These are phyloP conservation scores for Euwallacea fornicatus DNA, from an alignment of 1,140 invertebrate genomes.

Conservation along the genomic window DNA sequence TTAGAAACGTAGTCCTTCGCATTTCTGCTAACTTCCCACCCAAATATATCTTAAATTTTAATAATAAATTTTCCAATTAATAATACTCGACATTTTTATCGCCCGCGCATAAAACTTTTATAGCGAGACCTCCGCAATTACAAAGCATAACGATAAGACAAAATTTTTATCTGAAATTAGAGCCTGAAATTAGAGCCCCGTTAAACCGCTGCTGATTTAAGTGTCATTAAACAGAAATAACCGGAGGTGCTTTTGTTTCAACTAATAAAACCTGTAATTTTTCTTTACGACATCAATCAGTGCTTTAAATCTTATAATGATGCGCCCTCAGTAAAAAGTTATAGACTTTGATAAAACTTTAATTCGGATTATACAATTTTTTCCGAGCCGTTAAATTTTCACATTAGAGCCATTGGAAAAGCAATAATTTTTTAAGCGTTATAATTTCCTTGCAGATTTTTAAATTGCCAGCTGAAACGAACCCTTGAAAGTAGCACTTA, in stretches of 20 bases:
- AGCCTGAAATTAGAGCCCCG: conserved; percentile 1
- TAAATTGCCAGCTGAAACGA: too few species aligned
- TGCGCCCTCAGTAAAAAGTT: conserved; percentile 11
- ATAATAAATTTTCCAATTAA: neutral
- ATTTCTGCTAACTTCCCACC: too few species aligned
- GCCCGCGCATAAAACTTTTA: neutral
- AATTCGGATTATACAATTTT: conserved; percentile 3
- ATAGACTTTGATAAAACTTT: conserved; percentile 11
- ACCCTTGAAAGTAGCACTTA: neutral
- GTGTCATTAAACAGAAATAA: conserved; percentile 14
- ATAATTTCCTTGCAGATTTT: too few species aligned
- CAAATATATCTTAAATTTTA: too few species aligned
- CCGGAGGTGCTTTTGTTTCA: conserved; percentile 13
- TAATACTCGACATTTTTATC: neutral
- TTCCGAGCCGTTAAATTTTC: conserved; percentile 14
- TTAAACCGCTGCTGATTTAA: conserved; percentile 14
- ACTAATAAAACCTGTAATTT: conserved; percentile 10
- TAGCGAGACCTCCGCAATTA: neutral
- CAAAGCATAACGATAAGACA: conserved; percentile 7
- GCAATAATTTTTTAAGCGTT: conserved; percentile 6
- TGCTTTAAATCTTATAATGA: conserved; percentile 8
- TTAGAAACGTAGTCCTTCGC: too few species aligned
- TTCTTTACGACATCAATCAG: conserved; percentile 9
- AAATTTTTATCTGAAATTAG: conserved; percentile 12
- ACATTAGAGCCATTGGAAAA: neutral